phyloP scores from a whole-genome alignment of 2,113 vertebrate species.

The Phyllopteryx taeniolatus region DNA sequence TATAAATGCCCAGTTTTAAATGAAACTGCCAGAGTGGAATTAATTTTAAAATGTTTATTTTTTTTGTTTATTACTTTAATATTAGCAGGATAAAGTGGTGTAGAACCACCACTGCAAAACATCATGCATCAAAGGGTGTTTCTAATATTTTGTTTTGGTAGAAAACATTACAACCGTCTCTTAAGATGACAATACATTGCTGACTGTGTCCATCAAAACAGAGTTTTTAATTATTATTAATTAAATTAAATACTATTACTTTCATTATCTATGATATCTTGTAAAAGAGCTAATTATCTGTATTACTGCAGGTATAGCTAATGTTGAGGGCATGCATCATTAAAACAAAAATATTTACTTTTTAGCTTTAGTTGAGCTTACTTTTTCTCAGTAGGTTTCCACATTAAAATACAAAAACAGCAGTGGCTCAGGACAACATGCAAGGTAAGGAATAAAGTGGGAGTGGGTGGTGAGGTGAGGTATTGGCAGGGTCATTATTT shows the following conservation, averaged over 20 bases:
- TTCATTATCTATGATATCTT: not conserved
- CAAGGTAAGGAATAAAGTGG: slow-evolving; percentile 17
- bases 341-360: not conserved
- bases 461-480: slow-evolving; percentile 34
- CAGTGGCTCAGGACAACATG: slow-evolving; percentile 32
- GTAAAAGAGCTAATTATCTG: not conserved
- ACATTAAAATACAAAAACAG: slow-evolving; percentile 49
- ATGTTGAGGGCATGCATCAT: not conserved
- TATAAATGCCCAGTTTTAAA: no score
- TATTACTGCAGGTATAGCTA: not conserved
- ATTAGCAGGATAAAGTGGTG: no score
- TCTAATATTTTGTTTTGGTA: not conserved
- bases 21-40: no score
- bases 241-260: not conserved
- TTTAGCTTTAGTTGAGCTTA: not conserved
- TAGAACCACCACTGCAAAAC: not conserved
- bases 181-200: no score
- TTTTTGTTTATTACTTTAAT: no score
- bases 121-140: not conserved
- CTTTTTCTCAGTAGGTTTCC: slow-evolving; percentile 36
- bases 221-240: not conserved
- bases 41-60: no score
- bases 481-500: slow-evolving; percentile 60
- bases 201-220: no score
- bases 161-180: not conserved